Percentiles rank a stretch among this genome's conserved stretches.
These are phyloP conservation scores for Bufo gargarizans DNA, from an alignment of 2,113 vertebrate species.

Conservation along the genomic window DNA sequence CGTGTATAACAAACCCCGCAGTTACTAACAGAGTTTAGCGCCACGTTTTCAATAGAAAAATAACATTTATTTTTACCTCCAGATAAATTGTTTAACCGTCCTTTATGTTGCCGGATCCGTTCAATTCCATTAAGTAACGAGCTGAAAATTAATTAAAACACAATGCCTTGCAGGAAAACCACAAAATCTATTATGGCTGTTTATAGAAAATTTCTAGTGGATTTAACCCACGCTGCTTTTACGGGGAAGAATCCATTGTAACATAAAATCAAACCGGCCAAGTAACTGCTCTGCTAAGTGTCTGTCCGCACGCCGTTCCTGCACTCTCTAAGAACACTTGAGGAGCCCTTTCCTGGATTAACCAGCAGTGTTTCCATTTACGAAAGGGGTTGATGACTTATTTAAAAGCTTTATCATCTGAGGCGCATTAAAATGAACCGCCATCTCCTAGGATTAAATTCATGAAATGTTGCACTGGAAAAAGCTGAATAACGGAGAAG, in stretches of 20 bases:
- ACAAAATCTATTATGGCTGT: constrained; percentile 16
- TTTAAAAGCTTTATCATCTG: not conserved
- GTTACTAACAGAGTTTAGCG: not conserved
- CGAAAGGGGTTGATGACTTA: not conserved
- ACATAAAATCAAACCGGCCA: constrained; percentile 16
- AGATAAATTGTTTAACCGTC: not conserved
- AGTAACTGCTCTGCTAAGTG: not conserved
- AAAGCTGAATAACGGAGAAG: not conserved
- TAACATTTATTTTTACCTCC: not conserved
- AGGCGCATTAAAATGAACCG: not conserved
- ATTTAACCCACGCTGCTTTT: constrained; percentile 29
- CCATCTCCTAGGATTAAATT: not conserved
- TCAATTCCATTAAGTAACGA: constrained; percentile 14
- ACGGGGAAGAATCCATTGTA: not conserved
- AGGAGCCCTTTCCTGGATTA: constrained; percentile 37
- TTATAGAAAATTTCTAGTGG: not conserved
- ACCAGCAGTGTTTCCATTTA: constrained; percentile 13
- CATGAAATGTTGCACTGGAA: too few species aligned
- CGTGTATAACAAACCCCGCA: not conserved
- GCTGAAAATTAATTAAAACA: not conserved
- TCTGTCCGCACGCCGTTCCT: not conserved
- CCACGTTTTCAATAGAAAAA: not conserved
- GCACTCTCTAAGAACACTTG: not conserved
- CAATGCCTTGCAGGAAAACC: not conserved
- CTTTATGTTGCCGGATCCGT: not conserved